Base-by-base conservation (phyloP, 2,888 invertebrate genomes). In the Drosophila longiperda region DNA sequence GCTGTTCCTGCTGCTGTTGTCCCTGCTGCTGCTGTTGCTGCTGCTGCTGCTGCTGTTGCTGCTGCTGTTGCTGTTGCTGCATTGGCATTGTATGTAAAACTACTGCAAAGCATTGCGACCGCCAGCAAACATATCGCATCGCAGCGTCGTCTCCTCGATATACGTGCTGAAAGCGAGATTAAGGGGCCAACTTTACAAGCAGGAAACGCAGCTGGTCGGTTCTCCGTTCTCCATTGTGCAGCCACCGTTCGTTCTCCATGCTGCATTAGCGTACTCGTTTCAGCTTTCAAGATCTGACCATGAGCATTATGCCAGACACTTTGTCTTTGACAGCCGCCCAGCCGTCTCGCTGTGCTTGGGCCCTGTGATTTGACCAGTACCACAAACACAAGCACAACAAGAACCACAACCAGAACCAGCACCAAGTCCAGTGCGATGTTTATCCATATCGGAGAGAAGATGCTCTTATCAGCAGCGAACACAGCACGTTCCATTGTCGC, bases 231-330 rank as follows among this genome's bases (percentile, higher is more conserved):
- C 7, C 40, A 29, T 29, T 29, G 29, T 29, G 29, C 6, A 2
- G 12, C 50, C 26, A 9, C 45, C 20, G n/a, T 52, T 57, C 20
- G n/a, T 52, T 57, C 61, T 53, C 33, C 55, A 45, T 57, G n/a
- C 53, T 62, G 52, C 58, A 54, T 33, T 50, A 53, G 54, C 53
- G 66, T 79, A 86, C 81, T 79, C 79, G 86, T 80, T 82, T 85
- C 82, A 76, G 82, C 84, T 82, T 84, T 85, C 80, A 82, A 80
- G 82, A 29, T 29, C 74, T 84, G 78, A 61, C 82, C 85, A 83
- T 79, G 83, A 87, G 87, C 85, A 87, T 85, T 87, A 85, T 83
- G 81, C 87, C 84, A 85, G 87, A 85, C 87, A 87, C 84, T 87
- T 87, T 85, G 84, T 87, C 87, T 87, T 85, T 85, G 84, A 85